A percentile compares a stretch with the other conserved stretches of the same genome.
phyloP scores from a whole-genome alignment of 2,113 vertebrate genomes.

The Vidua chalybeata region DNA sequence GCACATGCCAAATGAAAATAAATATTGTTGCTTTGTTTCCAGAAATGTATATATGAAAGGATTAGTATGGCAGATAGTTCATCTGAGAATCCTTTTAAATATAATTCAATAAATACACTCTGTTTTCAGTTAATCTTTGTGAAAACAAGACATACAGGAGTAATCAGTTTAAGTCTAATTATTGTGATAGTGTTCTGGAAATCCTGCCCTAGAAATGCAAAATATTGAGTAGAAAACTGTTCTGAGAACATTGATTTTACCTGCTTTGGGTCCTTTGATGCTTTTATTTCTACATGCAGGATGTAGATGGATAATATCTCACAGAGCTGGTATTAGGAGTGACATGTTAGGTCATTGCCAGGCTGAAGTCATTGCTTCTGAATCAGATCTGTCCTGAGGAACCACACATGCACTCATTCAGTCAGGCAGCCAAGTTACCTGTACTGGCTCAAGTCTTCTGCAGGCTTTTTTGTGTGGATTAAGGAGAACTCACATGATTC shows the following conservation, averaged over 20 bases:
- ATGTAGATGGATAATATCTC: not conserved
- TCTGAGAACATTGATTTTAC: not conserved
- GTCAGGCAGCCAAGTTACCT: not conserved
- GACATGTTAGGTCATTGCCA: not conserved
- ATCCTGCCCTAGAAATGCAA: not conserved
- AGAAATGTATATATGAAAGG: not conserved
- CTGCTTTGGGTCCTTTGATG: not conserved
- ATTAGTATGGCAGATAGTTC: not conserved
- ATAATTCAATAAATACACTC: not conserved
- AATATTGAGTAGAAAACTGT: not conserved
- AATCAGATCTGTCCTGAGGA: not conserved
- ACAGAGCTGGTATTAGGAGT: not conserved
- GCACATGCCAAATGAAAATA: not conserved
- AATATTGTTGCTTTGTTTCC: not conserved
- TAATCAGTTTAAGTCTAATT: not conserved
- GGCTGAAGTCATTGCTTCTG: not conserved
- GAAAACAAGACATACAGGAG: not conserved
- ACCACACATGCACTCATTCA: accelerated
- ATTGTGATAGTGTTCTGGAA: not conserved
- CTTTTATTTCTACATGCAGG: not conserved
- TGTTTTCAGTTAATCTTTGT: not conserved
- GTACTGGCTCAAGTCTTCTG: not conserved
- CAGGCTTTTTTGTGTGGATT: not conserved
- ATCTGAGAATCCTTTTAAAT: not conserved
- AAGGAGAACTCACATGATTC: accelerated